Conservation (phyloP, 2,797 vertebrate species). For the Apogon talboti region DNA sequence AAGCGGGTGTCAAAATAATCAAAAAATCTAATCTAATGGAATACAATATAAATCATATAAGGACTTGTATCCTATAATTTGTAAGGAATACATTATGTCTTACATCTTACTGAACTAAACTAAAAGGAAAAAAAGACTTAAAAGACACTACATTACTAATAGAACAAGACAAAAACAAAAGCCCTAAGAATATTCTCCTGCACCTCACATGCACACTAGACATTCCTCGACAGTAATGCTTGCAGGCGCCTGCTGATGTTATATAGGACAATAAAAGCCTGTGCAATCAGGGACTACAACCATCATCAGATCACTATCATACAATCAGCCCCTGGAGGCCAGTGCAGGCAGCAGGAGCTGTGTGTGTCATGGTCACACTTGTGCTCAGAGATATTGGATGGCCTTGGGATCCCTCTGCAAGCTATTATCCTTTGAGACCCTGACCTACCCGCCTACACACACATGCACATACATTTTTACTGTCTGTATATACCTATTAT, state of each 20-base stretch:
- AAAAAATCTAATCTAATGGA: too few relatives aligned
- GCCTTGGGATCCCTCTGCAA: constrained; percentile 45
- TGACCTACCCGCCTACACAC: not conserved
- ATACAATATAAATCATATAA: too few relatives aligned
- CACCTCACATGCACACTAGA: not conserved
- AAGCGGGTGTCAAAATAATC: too few relatives aligned
- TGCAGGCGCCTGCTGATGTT: constrained; percentile 43
- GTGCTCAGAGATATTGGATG: constrained; percentile 55
- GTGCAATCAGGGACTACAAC: constrained; percentile 64
- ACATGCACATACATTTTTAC: not conserved
- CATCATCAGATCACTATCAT: constrained; percentile 67
- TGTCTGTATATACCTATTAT: not conserved
- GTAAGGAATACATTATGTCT: constrained; percentile 11
- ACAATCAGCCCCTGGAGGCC: constrained; percentile 58
- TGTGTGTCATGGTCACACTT: constrained; percentile 59
- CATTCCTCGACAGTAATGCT: constrained; percentile 32
- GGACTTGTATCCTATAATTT: not conserved
- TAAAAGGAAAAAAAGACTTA: not conserved
- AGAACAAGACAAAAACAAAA: constrained; percentile 14
- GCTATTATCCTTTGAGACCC: constrained; percentile 38
- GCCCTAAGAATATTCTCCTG: not conserved
- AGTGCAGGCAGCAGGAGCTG: constrained; percentile 26
- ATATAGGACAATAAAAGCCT: constrained; percentile 64
- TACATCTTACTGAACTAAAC: not conserved
- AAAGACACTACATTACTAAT: not conserved